These are phyloP conservation scores for Lasiurus borealis DNA, from an alignment of 2,113 vertebrate species.

Conservation along the genomic window DNA sequence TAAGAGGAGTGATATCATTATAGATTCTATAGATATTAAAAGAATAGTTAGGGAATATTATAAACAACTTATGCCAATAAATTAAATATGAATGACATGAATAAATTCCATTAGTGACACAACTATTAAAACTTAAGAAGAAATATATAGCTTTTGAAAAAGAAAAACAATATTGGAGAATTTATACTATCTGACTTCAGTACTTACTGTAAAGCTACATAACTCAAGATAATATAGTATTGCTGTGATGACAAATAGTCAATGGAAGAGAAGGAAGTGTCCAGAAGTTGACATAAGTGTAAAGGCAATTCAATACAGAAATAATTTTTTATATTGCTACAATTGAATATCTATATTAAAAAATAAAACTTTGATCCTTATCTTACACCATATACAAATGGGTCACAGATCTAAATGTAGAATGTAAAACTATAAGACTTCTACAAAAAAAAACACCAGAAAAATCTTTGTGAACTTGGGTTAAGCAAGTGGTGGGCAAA, in stretches of 20 bases:
- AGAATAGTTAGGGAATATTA: neutral
- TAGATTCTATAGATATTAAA: neutral
- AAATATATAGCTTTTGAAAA: neutral
- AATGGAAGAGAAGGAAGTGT: neutral
- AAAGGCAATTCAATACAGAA: neutral
- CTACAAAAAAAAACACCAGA: neutral
- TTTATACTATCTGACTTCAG: neutral
- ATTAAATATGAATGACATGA: constrained; percentile 10
- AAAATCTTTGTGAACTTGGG: constrained; percentile 8
- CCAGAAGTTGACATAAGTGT: neutral
- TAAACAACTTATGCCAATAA: neutral
- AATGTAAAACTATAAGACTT: neutral
- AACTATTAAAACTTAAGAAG: neutral
- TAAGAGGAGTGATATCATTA: neutral
- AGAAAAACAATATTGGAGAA: neutral
- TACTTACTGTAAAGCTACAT: neutral
- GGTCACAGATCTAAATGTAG: constrained; percentile 3
- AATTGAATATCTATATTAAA: neutral
- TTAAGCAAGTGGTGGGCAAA: neutral
- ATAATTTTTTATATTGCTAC: neutral
- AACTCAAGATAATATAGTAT: neutral
- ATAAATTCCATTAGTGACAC: neutral
- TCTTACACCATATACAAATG: neutral
- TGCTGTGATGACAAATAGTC: neutral
- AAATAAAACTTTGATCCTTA: neutral